phyloP scores from a whole-genome alignment of 2,113 vertebrate species.

The Colossoma macropomum region DNA sequence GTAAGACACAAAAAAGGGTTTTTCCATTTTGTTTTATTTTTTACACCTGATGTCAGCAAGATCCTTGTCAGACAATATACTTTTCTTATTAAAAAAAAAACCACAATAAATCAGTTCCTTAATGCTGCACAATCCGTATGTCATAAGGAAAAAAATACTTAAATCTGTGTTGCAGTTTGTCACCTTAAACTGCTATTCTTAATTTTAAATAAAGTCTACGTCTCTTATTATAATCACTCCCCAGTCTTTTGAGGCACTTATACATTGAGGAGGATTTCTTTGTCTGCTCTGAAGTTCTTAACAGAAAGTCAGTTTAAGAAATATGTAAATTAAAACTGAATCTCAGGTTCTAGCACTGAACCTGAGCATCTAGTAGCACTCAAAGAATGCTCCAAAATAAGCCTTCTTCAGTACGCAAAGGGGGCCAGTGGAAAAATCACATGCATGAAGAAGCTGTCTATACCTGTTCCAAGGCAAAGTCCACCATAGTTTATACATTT shows the following conservation, averaged over 20 bases:
- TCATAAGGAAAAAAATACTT: conserved; percentile 65
- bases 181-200: conserved; percentile 58
- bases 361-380: conserved; percentile 45
- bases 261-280: conserved; percentile 61
- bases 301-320: conserved; percentile 44
- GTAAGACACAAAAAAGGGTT: neutral
- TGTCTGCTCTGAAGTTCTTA: conserved; percentile 45
- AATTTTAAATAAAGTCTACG: conserved; percentile 67
- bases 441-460: conserved; percentile 33
- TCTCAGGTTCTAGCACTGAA: conserved; percentile 38
- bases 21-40: conserved; percentile 60
- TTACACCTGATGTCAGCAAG: conserved; percentile 69
- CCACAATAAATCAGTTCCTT: conserved; percentile 57
- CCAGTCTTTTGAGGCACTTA: conserved; percentile 74
- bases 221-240: conserved; percentile 56
- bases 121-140: conserved; percentile 62
- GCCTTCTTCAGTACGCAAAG: conserved; percentile 11
- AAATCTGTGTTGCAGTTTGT: conserved; percentile 64
- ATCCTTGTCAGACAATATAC: conserved; percentile 69
- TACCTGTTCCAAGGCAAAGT: conserved; percentile 42
- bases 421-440: conserved; percentile 37
- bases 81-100: conserved; percentile 68
- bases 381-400: conserved; percentile 33
- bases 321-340: conserved; percentile 8
- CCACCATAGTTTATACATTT: conserved; percentile 45